Conservation (phyloP, 2,113 vertebrate genomes). For the Pundamilia nyererei region DNA sequence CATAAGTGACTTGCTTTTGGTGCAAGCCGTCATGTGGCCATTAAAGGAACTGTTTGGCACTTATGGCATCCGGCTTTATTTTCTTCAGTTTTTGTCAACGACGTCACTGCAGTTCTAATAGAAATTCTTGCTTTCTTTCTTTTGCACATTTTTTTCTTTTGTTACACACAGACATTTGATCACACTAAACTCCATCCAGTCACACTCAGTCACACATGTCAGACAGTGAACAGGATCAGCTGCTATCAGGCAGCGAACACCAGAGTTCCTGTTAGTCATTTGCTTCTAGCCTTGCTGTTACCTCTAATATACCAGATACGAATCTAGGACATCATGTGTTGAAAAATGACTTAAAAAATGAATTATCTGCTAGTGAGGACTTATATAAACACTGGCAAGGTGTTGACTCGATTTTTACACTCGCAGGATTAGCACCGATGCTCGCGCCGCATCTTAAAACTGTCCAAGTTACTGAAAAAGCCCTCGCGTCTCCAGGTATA, state of each 20-base stretch:
- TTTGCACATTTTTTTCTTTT: neutral
- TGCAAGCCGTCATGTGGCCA: neutral
- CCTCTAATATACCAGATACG: neutral
- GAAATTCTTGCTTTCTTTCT: neutral
- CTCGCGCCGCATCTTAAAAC: neutral
- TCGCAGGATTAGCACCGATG: neutral
- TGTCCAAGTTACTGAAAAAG: neutral
- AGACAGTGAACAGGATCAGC: neutral
- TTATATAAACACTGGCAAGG: slow-evolving; percentile 17
- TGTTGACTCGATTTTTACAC: neutral
- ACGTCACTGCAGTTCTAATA: neutral
- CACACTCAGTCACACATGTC: neutral
- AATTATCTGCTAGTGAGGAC: neutral
- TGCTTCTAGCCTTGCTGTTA: neutral
- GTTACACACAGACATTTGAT: neutral
- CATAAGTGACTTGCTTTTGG: neutral
- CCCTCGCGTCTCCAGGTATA: slow-evolving; percentile 34
- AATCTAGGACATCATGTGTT: slow-evolving; percentile 31
- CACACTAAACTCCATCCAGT: neutral
- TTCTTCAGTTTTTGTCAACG: neutral
- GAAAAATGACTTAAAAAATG: neutral
- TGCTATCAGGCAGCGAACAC: neutral
- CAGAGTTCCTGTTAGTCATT: neutral
- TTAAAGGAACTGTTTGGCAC: neutral
- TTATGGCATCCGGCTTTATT: neutral